Base-by-base conservation (phyloP, 37 sponge, comb jelly and placozoan species). In the Geodia barretti region DNA sequence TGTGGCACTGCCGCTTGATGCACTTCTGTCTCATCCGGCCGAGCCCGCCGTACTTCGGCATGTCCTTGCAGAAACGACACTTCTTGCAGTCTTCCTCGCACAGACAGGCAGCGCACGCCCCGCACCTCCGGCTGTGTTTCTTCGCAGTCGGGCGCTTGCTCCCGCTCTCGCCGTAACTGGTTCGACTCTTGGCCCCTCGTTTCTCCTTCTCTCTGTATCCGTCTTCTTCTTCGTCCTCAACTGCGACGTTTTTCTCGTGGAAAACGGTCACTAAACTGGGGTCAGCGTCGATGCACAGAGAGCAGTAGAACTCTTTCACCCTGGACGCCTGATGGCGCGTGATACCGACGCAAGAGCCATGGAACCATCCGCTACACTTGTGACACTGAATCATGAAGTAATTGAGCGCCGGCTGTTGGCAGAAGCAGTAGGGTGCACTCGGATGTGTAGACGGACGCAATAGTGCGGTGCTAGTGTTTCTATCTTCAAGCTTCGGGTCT, bases 41-140 rank as follows among this genome's bases (percentile, higher is more conserved):
- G 2, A 79, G 80, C 0, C 95, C 95, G 1, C 95, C 95, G 73
- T 84, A 95, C 72, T 95, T 95, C 42, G 80, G 78, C 93, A 95
- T 92, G 82, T 95, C 95, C 41, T 77, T 73, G 54, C 95, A 94
- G 79, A 91, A 94, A 39, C 86, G 62, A 73, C 95, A 94, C 60
- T 73, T 80, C 19, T 86, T 62, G 36, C 95, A 94, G 79, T 94
- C 95, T 14, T 30, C 66, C 32, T 60, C 79, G 9, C 72, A 68
- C 54, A 81, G 40, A 66, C 95, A 94, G 0, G 81, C 94, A 1
- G 62, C 75, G 75, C 95, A 94, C 65, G 80, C 87, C 3, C 92
- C 92, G 76, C 92, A 90, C 72, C 85, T 64, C 29, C 88, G 79
- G 61, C 80, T 75, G 82, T 75, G 72, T 47, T 86, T 83, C 65